Conservation (phyloP, 1,140 invertebrate genomes). For the Cephus cinctus region DNA sequence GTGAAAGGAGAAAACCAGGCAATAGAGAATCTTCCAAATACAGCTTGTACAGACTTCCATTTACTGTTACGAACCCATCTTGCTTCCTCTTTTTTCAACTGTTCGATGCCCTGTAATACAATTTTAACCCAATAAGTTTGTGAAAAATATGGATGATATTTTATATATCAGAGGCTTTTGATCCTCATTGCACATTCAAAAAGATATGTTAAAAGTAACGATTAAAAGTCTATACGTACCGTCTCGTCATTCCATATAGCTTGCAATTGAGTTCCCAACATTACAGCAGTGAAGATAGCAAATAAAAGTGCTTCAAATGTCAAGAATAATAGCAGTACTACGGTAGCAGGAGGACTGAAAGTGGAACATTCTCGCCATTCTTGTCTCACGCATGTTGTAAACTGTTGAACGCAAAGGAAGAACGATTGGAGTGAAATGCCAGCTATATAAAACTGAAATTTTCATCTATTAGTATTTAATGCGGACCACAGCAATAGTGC, state of each 20-base stretch:
- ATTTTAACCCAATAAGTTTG: conserved; percentile 2
- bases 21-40: conserved; percentile 91
- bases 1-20: conserved; percentile 95
- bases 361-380: conserved; percentile 95
- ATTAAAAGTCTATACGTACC: conserved; percentile 57
- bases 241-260: conserved; percentile 99
- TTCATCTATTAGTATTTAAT: conserved; percentile 6
- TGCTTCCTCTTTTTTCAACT: conserved; percentile 91
- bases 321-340: conserved; percentile 92
- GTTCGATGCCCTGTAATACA: conserved; percentile 82
- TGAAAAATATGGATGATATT: not conserved
- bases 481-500: no score
- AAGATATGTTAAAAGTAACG: conserved; percentile 1
- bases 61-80: conserved; percentile 87
- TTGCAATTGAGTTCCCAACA: conserved; percentile 96
- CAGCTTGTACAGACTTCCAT: conserved; percentile 92
- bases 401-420: conserved; percentile 89
- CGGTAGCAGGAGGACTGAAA: conserved; percentile 93
- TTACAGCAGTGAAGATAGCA: conserved; percentile 97
- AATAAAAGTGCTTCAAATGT: conserved; percentile 97
- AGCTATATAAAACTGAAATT: conserved; percentile 94
- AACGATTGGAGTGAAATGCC: conserved; percentile 92
- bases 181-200: no score
- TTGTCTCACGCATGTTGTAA: conserved; percentile 87
- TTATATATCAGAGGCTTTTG: conserved; percentile 4